Base-by-base conservation (phyloP, 2,888 invertebrate species). In the Chrysomela aeneicollis region DNA sequence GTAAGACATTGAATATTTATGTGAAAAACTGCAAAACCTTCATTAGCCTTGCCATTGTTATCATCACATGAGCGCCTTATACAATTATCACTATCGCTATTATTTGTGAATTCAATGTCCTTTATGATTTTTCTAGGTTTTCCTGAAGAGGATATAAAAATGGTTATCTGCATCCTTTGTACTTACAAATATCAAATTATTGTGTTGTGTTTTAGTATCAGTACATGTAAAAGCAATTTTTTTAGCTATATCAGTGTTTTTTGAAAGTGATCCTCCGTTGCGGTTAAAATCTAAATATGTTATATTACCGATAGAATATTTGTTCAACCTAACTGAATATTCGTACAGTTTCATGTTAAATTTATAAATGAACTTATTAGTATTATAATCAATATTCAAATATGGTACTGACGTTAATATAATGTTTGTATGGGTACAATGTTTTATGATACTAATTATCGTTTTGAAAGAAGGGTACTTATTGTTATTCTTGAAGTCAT, bases 401-500 rank as follows among this genome's bases (percentile, higher is more conserved):
- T 26, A 42, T 42, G n/a, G 42, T 15, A 42, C 42, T 4, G 42
- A 42, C 42, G n/a, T 42, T 15, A 42, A 6, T 42, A 42, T 42
- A 42, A 42, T 42, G n/a, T 42, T 42, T 15, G 42, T 42, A 42
- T 42, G 42, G 42, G 42, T 42, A 42, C 42, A 42, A 42, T 42
- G 42, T 15, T 42, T 42, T 15, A 42, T 6, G 15, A 42, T 42
- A 42, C 42, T 42, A 15, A n/a, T 42, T 42, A 42, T 42, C 42
- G 15, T 42, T 15, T 42, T n/a, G 42, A 42, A 42, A 42, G 1
- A 6, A 42, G 42, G 42, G 42, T 42, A 42, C 42, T 42, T 42
- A n/a, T n/a, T n/a, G 4, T 42, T 42, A 15, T 15, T 42, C 26
- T 26, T 26, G 26, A 26, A 26, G 6, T 26, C 42, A 42, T 42